These are phyloP conservation scores for Macquaria australasica DNA, from an alignment of 2,113 vertebrate genomes.

Conservation along the genomic window DNA sequence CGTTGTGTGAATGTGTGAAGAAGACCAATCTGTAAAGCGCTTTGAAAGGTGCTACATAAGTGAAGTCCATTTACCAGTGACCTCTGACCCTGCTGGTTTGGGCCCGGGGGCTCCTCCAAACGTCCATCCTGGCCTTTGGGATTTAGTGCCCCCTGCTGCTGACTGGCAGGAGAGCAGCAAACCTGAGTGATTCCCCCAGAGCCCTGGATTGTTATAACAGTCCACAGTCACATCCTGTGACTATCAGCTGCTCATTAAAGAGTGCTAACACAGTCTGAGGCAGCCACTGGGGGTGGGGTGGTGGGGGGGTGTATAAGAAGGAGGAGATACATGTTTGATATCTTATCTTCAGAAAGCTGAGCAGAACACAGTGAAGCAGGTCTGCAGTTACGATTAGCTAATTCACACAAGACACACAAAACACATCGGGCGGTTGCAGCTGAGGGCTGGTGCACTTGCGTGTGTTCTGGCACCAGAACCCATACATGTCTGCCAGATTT, in stretches of 20 bases:
- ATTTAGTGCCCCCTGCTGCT: conserved; percentile 1
- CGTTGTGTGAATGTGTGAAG: too few species aligned
- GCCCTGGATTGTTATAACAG: not conserved
- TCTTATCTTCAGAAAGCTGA: not conserved
- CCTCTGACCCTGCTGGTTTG: conserved; percentile 5
- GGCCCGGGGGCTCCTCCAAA: not conserved
- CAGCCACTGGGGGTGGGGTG: too few species aligned
- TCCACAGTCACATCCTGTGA: conserved; percentile 31
- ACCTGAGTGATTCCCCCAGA: not conserved
- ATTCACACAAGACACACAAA: too few species aligned
- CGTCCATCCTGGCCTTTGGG: not conserved
- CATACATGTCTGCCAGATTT: not conserved
- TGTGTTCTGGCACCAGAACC: not conserved
- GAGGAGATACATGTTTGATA: not conserved
- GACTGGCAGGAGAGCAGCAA: not conserved
- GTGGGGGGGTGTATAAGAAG: not conserved
- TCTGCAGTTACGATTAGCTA: not conserved
- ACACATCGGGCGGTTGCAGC: not conserved
- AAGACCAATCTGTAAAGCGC: too few species aligned
- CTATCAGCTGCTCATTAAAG: not conserved
- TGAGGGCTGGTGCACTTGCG: not conserved
- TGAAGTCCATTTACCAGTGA: not conserved
- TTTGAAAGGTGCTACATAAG: too few species aligned
- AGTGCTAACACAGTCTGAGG: not conserved
- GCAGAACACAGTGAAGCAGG: not conserved